phyloP scores from a whole-genome alignment of 1,140 invertebrate genomes.

The Amyelois transitella region DNA sequence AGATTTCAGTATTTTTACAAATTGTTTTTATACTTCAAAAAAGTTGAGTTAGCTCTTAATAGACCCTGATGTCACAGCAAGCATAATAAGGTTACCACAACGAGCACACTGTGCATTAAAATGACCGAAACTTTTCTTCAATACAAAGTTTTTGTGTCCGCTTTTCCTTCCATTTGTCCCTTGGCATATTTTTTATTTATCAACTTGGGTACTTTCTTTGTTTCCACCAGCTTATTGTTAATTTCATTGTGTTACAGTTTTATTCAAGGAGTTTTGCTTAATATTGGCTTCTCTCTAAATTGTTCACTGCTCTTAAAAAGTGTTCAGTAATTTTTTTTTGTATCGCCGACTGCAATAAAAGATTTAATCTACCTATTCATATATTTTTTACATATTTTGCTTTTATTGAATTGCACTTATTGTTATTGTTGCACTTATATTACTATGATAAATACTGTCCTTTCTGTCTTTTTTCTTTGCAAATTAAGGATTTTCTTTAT shows the following conservation, averaged over 20 bases:
- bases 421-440: too few species aligned
- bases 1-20: background rate
- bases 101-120: slow-evolving; percentile 13
- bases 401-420: too few species aligned
- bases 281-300: slow-evolving; percentile 27
- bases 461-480: too few species aligned
- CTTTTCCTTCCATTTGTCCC: slow-evolving; percentile 31
- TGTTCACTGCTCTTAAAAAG: slow-evolving; percentile 32
- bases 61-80: background rate
- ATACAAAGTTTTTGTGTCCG: slow-evolving; percentile 18
- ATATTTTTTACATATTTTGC: background rate
- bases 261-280: slow-evolving; percentile 27
- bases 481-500: too few species aligned
- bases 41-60: background rate
- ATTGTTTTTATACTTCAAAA: background rate
- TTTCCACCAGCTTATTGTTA: slow-evolving; percentile 37
- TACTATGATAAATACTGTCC: too few species aligned
- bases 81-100: slow-evolving; percentile 1
- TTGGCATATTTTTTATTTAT: slow-evolving; percentile 41
- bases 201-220: slow-evolving; percentile 30
- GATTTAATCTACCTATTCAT: too few species aligned
- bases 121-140: slow-evolving; percentile 23
- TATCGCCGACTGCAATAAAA: background rate
- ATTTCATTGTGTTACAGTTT: slow-evolving; percentile 36
- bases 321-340: background rate